Conservation (phyloP, 2,113 vertebrate genomes). For the Phodopus roborovskii region DNA sequence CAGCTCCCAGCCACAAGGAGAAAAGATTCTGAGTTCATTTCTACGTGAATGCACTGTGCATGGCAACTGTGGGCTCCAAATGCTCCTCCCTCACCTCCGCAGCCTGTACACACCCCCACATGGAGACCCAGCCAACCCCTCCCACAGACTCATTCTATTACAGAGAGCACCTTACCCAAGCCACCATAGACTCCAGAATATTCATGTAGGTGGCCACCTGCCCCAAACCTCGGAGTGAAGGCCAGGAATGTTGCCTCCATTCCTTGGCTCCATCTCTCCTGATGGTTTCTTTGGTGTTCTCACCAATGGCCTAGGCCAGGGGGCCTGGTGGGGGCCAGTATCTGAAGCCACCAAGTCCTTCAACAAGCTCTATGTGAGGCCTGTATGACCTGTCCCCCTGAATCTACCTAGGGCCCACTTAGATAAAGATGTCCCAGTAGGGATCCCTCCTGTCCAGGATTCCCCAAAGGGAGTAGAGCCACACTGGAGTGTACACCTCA, state of each 20-base stretch:
- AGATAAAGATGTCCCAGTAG: no score
- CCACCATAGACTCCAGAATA: accelerated
- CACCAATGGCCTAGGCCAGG: accelerated
- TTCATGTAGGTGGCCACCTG: accelerated
- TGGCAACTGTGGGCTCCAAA: no score
- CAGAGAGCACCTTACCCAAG: background rate
- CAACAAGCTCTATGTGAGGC: accelerated
- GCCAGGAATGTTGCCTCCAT: accelerated
- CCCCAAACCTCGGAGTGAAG: background rate
- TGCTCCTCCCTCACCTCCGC: background rate
- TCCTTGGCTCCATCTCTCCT: accelerated
- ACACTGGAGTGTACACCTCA: no score
- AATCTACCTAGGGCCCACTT: background rate
- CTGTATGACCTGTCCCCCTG: no score
- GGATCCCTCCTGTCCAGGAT: background rate
- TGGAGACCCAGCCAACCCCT: background rate
- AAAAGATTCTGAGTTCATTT: no score
- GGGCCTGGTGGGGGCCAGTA: accelerated
- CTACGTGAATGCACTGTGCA: accelerated
- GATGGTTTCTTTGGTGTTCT: background rate
- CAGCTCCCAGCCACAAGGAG: accelerated
- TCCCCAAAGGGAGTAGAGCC: background rate
- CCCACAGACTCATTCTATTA: background rate
- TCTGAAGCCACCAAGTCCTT: background rate
- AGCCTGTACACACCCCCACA: background rate